Evolutionary conservation across 2,113 vertebrate genomes (phyloP).

Genomic region (Laticauda laticaudata): DNA sequence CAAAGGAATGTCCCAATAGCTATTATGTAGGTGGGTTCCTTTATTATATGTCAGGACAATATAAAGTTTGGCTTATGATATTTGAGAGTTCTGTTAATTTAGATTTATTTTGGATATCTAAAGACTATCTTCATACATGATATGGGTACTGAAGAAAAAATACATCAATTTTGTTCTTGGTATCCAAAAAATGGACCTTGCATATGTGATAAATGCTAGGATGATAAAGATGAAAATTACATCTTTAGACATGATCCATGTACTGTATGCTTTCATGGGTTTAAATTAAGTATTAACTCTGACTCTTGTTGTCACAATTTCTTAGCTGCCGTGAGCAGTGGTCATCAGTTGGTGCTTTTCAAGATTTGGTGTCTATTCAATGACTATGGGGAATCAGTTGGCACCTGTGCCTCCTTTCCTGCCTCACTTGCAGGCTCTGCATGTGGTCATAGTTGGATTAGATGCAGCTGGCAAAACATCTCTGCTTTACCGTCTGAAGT

Average conservation of each 20-base stretch:
- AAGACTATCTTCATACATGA: background rate
- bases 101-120: background rate
- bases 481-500: conserved; percentile 85
- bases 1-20: background rate
- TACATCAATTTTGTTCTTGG: background rate
- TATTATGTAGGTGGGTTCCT: background rate
- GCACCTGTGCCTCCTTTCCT: conserved; percentile 78
- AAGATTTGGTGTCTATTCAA: background rate
- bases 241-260: background rate
- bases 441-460: conserved; percentile 85
- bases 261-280: background rate
- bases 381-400: conserved; percentile 87
- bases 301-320: background rate
- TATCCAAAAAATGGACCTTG: background rate
- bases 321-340: background rate
- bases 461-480: conserved; percentile 89
- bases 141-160: background rate
- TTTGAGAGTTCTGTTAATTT: background rate
- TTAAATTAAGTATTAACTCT: background rate
- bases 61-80: background rate
- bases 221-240: background rate
- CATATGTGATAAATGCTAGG: background rate
- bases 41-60: background rate
- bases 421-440: conserved; percentile 81
- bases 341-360: background rate